Conservation (phyloP, 2,797 vertebrate species). For the Xerus rutilus region DNA sequence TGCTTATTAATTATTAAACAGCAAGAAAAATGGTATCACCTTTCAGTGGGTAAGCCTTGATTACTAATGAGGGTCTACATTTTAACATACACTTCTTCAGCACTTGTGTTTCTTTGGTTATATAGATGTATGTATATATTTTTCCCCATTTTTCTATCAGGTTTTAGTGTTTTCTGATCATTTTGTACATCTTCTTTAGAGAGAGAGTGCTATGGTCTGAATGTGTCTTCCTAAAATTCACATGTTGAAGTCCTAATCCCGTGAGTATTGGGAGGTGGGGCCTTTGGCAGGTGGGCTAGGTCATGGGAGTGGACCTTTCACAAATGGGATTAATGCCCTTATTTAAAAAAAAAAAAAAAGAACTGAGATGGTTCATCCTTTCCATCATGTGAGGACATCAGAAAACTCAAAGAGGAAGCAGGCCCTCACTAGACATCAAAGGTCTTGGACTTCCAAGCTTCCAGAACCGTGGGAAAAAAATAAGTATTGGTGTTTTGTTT, state of each 20-base stretch:
- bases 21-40: not conserved
- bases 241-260: not conserved
- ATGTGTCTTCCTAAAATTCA: not conserved
- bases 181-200: not conserved
- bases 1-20: slow-evolving; percentile 7
- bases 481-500: not conserved
- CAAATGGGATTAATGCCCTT: not conserved
- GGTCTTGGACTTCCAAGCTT: not conserved
- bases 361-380: not conserved
- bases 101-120: not conserved
- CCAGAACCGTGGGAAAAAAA: not conserved
- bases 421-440: not conserved
- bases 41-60: not conserved
- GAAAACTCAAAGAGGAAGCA: not conserved
- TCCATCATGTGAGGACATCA: not conserved
- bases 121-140: too few relatives aligned
- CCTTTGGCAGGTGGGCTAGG: not conserved
- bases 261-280: not conserved
- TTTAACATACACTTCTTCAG: not conserved
- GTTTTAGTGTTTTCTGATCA: slow-evolving; percentile 32
- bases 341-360: not conserved
- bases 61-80: not conserved
- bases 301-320: not conserved
- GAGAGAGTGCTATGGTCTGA: not conserved
- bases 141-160: not conserved